Evolutionary conservation across 2,888 invertebrate species (phyloP).

Genomic region (Thymelicus sylvestris): DNA sequence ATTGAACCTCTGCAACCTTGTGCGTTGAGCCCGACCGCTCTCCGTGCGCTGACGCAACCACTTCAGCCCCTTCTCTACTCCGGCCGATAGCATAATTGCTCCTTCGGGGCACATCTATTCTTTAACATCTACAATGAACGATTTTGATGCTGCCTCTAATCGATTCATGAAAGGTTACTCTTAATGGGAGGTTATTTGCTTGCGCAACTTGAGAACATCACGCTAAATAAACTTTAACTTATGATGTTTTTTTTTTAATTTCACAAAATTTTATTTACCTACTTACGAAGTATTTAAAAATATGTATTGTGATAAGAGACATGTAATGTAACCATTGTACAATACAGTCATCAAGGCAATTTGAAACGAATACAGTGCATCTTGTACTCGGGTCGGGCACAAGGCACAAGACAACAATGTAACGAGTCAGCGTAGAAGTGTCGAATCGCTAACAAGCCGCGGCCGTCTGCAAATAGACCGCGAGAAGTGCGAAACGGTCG

Average conservation of each 20-base stretch:
- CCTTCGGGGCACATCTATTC: conserved; percentile 81
- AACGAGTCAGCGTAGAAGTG: conserved; percentile 46
- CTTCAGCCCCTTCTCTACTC: conserved; percentile 78
- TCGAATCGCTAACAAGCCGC: conserved; percentile 66
- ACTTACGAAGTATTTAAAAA: not conserved
- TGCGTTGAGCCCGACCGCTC: conserved; percentile 82
- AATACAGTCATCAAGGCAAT: not conserved
- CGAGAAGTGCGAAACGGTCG: conserved; percentile 77
- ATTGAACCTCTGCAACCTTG: conserved; percentile 85
- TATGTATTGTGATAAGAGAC: not conserved
- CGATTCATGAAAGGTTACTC: conserved; percentile 76
- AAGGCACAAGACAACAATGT: conserved; percentile 19
- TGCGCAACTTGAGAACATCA: conserved; percentile 54
- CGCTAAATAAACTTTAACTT: conserved; percentile 3
- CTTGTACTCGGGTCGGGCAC: conserved; percentile 6
- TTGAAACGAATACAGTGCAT: conserved; percentile 13
- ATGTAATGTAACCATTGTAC: not conserved
- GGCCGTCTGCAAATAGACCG: conserved; percentile 73
- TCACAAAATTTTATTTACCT: not conserved
- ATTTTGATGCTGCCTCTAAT: conserved; percentile 63
- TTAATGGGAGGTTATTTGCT: conserved; percentile 67
- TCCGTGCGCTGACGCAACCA: conserved; percentile 79
- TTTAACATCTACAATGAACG: conserved; percentile 68
- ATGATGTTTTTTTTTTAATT: not conserved
- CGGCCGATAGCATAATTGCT: conserved; percentile 76